These are phyloP conservation scores for Thaumetopoea pityocampa DNA, from an alignment of 1,140 invertebrate species.

Conservation along the genomic window DNA sequence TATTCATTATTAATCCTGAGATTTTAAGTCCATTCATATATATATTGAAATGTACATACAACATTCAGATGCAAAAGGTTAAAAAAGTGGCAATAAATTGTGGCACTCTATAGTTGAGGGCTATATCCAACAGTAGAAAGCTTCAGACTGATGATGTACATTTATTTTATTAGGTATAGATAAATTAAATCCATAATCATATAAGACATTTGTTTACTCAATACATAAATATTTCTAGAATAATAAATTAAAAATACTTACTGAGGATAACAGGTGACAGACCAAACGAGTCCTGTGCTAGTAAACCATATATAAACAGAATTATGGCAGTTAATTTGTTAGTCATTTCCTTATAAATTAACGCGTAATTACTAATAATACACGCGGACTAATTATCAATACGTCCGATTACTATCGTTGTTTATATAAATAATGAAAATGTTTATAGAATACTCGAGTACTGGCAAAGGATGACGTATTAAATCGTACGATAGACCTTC, in stretches of 20 bases:
- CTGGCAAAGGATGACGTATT: conserved; percentile 21
- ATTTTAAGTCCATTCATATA: too few species aligned
- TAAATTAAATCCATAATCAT: too few species aligned
- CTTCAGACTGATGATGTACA: too few species aligned
- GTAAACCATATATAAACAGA: conserved; percentile 42
- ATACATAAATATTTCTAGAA: conserved; percentile 23
- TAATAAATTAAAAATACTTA: conserved; percentile 40
- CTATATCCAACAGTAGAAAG: too few species aligned
- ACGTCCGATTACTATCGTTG: conserved; percentile 5
- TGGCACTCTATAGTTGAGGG: too few species aligned
- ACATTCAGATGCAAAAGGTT: too few species aligned
- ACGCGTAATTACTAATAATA: conserved; percentile 2
- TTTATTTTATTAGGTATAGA: too few species aligned
- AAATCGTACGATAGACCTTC: conserved; percentile 22
- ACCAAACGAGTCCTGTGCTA: conserved; percentile 45
- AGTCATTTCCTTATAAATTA: conserved; percentile 20
- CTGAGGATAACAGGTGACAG: conserved; percentile 64
- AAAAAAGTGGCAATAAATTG: too few species aligned
- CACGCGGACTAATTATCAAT: conserved; percentile 5
- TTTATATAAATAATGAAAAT: conserved; percentile 9
- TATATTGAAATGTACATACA: too few species aligned
- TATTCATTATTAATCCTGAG: too few species aligned
- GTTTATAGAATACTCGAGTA: neutral
- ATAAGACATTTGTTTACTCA: neutral
- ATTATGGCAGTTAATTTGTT: conserved; percentile 33